Evolutionary conservation across 2,888 invertebrate genomes (phyloP), one percentile per base, ranked within the genome.

Genomic region (Ophonus ardosiacus): DNA sequence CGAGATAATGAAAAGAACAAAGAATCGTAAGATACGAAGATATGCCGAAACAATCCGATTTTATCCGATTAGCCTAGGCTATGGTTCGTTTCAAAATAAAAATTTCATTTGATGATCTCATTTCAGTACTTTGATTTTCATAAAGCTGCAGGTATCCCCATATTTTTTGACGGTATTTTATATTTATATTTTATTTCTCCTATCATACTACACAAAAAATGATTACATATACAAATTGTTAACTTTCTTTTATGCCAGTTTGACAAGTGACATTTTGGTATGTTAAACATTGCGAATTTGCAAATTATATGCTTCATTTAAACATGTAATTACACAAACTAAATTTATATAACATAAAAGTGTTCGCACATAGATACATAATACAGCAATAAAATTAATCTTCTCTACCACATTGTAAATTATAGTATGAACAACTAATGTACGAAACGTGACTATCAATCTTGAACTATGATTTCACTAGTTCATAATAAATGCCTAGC

Each of bases 401-500:
- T 51, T 51, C 43, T 51, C 1, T 13, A 51, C 43, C 13, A 51
- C 2, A 51, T 13, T 51, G 43, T 51, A 51, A 51, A 51, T 13
- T 51, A 24, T 63, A 63, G 63, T 8, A 31, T 18, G 18, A 15
- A n/a, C 17, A 76, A n/a, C 21, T 43, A 80, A 80, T 63, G 15
- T 38, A 61, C 40, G 43, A 51, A 80, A 63, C 31, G 17, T 31
- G 57, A 79, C 38, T n/a, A 24, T 63, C 7, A 63, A 63, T 63
- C 15, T 24, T 24, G 63, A 21, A 63, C 5, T 17, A 43, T 74
- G 24, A 71, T 74, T 63, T 38, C 40, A 43, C 71, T 17, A 43
- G 8, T 74, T 43, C 40, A 74, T 43, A 74, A 74, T 74, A 74
- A 78, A 79, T 57, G 79, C 31, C 15, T 40, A 13, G 21, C 59